Percentiles rank a stretch among this genome's conserved stretches.
These are phyloP conservation scores for Xanthorhoe designata DNA, from an alignment of 2,888 invertebrate species.

Conservation along the genomic window DNA sequence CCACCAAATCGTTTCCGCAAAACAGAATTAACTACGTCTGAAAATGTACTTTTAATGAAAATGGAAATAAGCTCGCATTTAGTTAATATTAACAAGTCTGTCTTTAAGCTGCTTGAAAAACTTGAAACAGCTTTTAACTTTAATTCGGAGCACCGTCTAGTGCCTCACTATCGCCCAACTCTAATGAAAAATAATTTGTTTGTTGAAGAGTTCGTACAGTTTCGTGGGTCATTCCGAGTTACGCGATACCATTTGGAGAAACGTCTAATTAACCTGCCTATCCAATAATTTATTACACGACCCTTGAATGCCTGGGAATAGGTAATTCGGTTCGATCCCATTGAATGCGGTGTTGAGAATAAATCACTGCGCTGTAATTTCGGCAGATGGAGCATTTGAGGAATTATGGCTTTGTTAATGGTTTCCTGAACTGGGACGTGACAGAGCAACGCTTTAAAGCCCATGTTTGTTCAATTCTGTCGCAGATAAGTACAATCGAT, in stretches of 20 bases:
- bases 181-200: slow-evolving; percentile 66
- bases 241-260: slow-evolving; percentile 69
- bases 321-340: slow-evolving; percentile 69
- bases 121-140: slow-evolving; percentile 40
- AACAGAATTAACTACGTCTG: slow-evolving; percentile 39
- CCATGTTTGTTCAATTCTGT: not conserved
- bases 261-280: slow-evolving; percentile 81
- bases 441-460: slow-evolving; percentile 20
- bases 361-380: slow-evolving; percentile 62
- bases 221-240: slow-evolving; percentile 65
- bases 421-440: slow-evolving; percentile 31
- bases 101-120: slow-evolving; percentile 28
- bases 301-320: slow-evolving; percentile 60
- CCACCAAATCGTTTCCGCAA: not conserved
- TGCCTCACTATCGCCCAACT: slow-evolving; percentile 49
- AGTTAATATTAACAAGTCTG: slow-evolving; percentile 35
- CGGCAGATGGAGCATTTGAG: slow-evolving; percentile 50
- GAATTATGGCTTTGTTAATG: slow-evolving; percentile 43
- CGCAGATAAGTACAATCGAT: not conserved
- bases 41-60: slow-evolving; percentile 30
- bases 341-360: slow-evolving; percentile 67
- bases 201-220: slow-evolving; percentile 60
- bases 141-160: slow-evolving; percentile 40
- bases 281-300: slow-evolving; percentile 74
- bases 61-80: slow-evolving; percentile 40